Base-by-base conservation (phyloP, 2,888 invertebrate species). In the Drosophila aldrichi region DNA sequence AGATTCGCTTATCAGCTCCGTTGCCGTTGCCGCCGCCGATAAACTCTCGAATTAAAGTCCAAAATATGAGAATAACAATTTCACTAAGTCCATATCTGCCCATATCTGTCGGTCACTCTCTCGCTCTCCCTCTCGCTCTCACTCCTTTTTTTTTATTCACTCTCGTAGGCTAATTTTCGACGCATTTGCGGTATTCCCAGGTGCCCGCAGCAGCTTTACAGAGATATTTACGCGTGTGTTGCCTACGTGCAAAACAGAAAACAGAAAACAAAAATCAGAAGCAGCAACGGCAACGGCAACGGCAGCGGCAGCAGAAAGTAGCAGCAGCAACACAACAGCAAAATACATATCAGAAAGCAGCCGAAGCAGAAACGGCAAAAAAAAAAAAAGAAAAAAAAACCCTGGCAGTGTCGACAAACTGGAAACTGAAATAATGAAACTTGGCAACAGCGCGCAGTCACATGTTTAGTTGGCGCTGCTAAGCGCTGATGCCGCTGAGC, bases 381-480 rank as follows among this genome's bases (percentile, higher is more conserved):
- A 36, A 36, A 36, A 36, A 36, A 44, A 74, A 9, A 9, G 2
- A 7, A 61, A 72, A 67, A 62, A 73, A 67, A 54, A 65, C 60
- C 62, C 41, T 58, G 58, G 62, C 79, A 74, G 70, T 78, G 77
- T 77, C 77, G 77, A 74, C 61, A 77, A 77, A 78, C 77, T 77
- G 79, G 55, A 64, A 78, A 71, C 66, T 67, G 61, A 77, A 73
- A 61, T 12, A 73, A 56, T 66, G 64, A 77, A 78, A 63, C 25
- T 77, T 74, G 80, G 80, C 79, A 79, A 79, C 82, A 70, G 46
- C 60, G 79, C 74, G 34, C 61, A 56, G 79, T 79, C 83, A 87
- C 83, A 87, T 84, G 88, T 84, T 84, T 84, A 74, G 64, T 72
- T 65, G 57, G 29, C 36, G 49, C 48, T 29, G 54, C 18, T 20